A percentile compares a stretch with the other conserved stretches of the same genome.
These are phyloP conservation scores for Campaea margaritaria DNA, from an alignment of 2,888 invertebrate species.

Conservation along the genomic window DNA sequence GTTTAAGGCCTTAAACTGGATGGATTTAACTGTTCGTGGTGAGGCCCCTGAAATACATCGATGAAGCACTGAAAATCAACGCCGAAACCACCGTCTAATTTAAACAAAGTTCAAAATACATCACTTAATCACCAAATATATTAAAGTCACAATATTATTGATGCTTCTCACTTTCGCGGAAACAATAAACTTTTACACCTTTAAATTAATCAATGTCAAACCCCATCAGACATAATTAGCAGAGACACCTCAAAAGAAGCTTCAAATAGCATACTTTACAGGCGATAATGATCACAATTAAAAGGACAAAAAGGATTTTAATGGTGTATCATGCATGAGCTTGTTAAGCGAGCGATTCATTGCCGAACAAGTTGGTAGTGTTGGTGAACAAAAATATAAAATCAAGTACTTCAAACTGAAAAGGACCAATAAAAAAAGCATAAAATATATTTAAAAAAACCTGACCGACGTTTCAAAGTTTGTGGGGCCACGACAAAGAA, in stretches of 20 bases:
- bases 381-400: background rate
- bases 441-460: too few relatives aligned
- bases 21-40: too few relatives aligned
- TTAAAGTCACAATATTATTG: too few relatives aligned
- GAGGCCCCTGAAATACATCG: too few relatives aligned
- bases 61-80: too few relatives aligned
- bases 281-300: constrained; percentile 36
- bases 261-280: constrained; percentile 37
- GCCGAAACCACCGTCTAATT: too few relatives aligned
- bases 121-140: too few relatives aligned
- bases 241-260: constrained; percentile 35
- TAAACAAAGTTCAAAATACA: too few relatives aligned
- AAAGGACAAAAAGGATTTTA: constrained; percentile 23
- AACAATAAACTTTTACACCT: constrained; percentile 3
- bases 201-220: constrained; percentile 14
- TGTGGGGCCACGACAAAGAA: background rate
- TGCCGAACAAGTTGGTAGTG: background rate
- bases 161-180: background rate
- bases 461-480: too few relatives aligned
- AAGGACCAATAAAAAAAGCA: too few relatives aligned
- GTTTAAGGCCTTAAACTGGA: too few relatives aligned
- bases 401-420: background rate
- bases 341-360: background rate
- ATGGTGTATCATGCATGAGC: constrained; percentile 64
- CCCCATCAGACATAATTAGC: constrained; percentile 15